Conservation (phyloP, 1,140 invertebrate species). For the Drosophila lacteicornis region DNA sequence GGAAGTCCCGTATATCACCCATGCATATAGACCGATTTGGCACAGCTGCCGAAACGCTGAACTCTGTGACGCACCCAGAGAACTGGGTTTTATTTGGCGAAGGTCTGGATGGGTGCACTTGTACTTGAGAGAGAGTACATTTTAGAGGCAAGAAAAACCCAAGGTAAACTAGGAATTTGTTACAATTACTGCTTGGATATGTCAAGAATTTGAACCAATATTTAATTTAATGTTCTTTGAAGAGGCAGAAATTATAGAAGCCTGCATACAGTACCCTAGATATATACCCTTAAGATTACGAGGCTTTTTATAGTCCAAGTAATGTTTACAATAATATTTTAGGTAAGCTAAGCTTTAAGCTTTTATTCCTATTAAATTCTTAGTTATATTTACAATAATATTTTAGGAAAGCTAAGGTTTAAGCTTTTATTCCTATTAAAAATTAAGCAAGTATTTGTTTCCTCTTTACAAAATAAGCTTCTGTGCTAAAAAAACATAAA, state of each 20-base stretch:
- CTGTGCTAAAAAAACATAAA: background rate
- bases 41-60: constrained; percentile 55
- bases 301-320: background rate
- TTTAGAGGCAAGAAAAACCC: background rate
- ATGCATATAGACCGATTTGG: constrained; percentile 27
- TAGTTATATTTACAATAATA: background rate
- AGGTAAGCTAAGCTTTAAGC: too few species aligned
- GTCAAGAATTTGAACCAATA: background rate
- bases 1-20: constrained; percentile 41
- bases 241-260: too few species aligned
- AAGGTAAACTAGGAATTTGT: background rate
- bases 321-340: background rate
- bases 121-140: background rate
- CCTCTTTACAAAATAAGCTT: background rate
- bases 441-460: background rate
- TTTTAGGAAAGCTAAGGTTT: background rate
- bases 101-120: constrained; percentile 14
- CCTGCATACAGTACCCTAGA: background rate
- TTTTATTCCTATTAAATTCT: too few species aligned
- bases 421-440: background rate
- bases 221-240: background rate
- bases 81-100: constrained; percentile 17
- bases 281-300: background rate
- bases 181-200: background rate
- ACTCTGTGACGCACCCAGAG: constrained; percentile 54